Base-by-base conservation (phyloP, 2,113 vertebrate species). In the Coptodon rendalli region DNA sequence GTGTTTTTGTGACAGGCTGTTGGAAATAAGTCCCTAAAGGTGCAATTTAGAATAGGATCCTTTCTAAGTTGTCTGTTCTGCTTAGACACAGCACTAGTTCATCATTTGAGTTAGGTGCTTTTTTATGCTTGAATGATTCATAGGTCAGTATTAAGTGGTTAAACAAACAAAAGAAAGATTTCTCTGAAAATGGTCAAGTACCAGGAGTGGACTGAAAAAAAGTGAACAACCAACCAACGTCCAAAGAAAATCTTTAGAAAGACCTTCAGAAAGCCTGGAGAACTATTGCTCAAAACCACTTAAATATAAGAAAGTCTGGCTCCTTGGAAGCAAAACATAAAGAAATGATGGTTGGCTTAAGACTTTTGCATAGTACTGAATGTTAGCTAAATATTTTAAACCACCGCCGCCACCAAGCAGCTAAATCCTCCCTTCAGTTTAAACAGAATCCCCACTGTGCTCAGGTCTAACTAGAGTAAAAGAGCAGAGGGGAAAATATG, bases 381-480 rank as follows among this genome's bases (percentile, higher is more conserved):
- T 50, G 4, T n/a, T 13, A 80, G n/a, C 29, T 11, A 45, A 79
- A 68, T 38, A 89, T 56, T 87, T 89, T 22, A 81, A 79, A 83
- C 61, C 38, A n/a, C 76, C n/a, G n/a, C 19, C 1, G 6, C 16
- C 6, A 9, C 24, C n/a, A 86, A 91, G 88, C 11, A 81, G 82
- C 79, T 85, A 78, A 86, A 86, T 85, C 83, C 82, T 80, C 16
- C 36, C 24, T 36, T 73, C 2, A 17, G 80, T 93, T 93, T 87
- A 87, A 89, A 94, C 78, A 93, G 88, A 83, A 89, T 61, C 81
- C n/a, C 38, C 27, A 80, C 34, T 50, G 89, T 87, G 87, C 54
- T 43, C 63, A 68, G 81, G 81, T 54, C 79, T 61, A 86, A 54
- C 54, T 31, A 84, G 27, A 86, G 81, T 80, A 87, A 84, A 73